A percentile compares a stretch with the other conserved stretches of the same genome.
phyloP scores from a whole-genome alignment of 2,888 invertebrate species.

The Acronicta psi region DNA sequence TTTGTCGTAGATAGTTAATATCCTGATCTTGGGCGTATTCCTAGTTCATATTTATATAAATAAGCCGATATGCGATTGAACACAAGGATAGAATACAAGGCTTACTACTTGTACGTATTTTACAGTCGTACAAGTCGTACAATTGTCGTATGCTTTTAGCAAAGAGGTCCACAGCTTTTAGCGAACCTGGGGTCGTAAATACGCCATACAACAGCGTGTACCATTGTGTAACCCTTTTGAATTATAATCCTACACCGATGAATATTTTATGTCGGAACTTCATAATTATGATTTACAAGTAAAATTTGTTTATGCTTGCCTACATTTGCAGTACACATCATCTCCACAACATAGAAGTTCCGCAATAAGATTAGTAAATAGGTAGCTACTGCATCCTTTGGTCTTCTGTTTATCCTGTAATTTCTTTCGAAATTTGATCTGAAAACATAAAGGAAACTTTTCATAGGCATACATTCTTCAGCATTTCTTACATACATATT shows the following conservation, averaged over 20 bases:
- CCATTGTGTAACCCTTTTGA: conserved; percentile 46
- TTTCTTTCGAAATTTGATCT: too few relatives aligned
- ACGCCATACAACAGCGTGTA: conserved; percentile 21
- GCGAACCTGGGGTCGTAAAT: conserved; percentile 33
- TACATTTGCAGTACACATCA: conserved; percentile 45
- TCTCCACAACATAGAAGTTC: conserved; percentile 45
- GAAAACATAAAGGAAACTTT: background rate
- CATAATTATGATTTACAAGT: conserved; percentile 47
- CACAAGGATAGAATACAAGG: conserved; percentile 31
- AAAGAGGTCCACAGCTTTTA: conserved; percentile 51
- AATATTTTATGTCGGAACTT: conserved; percentile 47
- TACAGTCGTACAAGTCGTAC: conserved; percentile 27
- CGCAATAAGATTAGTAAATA: conserved; percentile 44
- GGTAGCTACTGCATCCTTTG: conserved; percentile 26
- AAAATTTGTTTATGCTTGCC: conserved; percentile 46
- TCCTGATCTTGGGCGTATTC: conserved; percentile 10
- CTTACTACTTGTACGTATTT: conserved; percentile 13
- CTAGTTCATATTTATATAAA: conserved; percentile 11
- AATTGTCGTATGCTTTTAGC: conserved; percentile 48
- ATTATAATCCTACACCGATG: conserved; percentile 44
- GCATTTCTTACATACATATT: too few relatives aligned
- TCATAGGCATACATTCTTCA: too few relatives aligned
- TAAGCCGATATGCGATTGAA: background rate
- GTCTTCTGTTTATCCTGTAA: conserved; percentile 24
- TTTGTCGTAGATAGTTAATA: conserved; percentile 15